Evolutionary conservation across 1,140 invertebrate genomes (phyloP), one percentile per base, ranked within the genome.

Genomic region (Dendroctonus valens): DNA sequence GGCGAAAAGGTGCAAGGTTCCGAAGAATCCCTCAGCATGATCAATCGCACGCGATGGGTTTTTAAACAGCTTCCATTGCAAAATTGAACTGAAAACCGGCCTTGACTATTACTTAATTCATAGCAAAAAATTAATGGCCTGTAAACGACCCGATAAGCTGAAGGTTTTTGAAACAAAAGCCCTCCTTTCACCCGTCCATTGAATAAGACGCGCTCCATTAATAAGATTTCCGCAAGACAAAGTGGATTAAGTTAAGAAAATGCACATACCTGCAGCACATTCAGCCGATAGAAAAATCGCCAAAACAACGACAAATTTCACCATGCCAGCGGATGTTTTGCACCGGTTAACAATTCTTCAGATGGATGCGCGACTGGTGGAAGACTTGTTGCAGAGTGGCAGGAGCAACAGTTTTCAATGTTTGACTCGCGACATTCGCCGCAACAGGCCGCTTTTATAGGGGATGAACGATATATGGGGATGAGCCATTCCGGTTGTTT

Each of bases 391-490:
- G 59, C 49, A 51, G 39, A 9, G 6, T 39, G 44, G 58, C 44
- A 50, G 8, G 15, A 39, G 58, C 58, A 60, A 55, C 61, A 64
- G 52, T 64, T 64, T 64, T 55, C 61, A 46, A 55, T 42, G 59
- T 62, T 62, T 62, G 59, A 62, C 59, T 64, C 51, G 61, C 61
- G 51, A 55, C 61, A 62, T 41, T 48, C 52, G 52, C 40, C 51
- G 51, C 61, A 46, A 55, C 61, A 46, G 50, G 61, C 52, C 52
- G 61, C 61, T 64, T 64, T 64, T 64, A 64, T 64, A 64, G 11
- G 58, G 48, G 41, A 60, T 49, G 61, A 38, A 11, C 8, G 38
- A 42, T 48, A 62, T 52, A 53, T 44, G 49, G 51, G 39, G 60
- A 60, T 62, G 60, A 53, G 50, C n/a, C 40, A 38, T 53, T 52